Evolutionary conservation across 2,888 invertebrate genomes (phyloP).

Genomic region (Sesia apiformis): DNA sequence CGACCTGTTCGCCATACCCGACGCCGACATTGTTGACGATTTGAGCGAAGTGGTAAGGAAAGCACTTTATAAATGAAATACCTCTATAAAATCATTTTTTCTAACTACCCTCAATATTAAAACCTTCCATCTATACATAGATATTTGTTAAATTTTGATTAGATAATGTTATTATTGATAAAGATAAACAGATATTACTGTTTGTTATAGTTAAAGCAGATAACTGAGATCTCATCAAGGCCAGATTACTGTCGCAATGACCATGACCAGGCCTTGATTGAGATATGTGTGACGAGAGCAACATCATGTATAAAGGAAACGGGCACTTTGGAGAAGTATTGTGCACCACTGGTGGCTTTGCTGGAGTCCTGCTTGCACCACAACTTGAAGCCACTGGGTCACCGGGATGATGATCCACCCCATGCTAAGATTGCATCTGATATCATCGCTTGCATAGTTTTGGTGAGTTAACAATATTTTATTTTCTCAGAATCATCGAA

Average conservation of each 20-base stretch:
- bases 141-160: not conserved
- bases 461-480: slow-evolving; percentile 75
- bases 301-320: slow-evolving; percentile 94
- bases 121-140: not conserved
- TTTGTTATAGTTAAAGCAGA: slow-evolving; percentile 77
- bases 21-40: slow-evolving; percentile 89
- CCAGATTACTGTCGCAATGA: slow-evolving; percentile 89
- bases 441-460: slow-evolving; percentile 94
- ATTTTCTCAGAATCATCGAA: not conserved
- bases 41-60: slow-evolving; percentile 87
- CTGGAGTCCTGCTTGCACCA: slow-evolving; percentile 92
- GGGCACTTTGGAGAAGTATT: slow-evolving; percentile 88
- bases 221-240: slow-evolving; percentile 87
- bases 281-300: slow-evolving; percentile 93
- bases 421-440: slow-evolving; percentile 98
- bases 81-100: too few relatives aligned
- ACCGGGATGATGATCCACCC: slow-evolving; percentile 90
- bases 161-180: not conserved
- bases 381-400: slow-evolving; percentile 83
- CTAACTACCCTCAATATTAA: too few relatives aligned
- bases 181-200: not conserved
- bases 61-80: not conserved
- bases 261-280: slow-evolving; percentile 95
- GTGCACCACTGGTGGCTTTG: slow-evolving; percentile 86
- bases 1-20: slow-evolving; percentile 91